phyloP scores from a whole-genome alignment of 2,113 vertebrate genomes.

The Bambusicola thoracicus region DNA sequence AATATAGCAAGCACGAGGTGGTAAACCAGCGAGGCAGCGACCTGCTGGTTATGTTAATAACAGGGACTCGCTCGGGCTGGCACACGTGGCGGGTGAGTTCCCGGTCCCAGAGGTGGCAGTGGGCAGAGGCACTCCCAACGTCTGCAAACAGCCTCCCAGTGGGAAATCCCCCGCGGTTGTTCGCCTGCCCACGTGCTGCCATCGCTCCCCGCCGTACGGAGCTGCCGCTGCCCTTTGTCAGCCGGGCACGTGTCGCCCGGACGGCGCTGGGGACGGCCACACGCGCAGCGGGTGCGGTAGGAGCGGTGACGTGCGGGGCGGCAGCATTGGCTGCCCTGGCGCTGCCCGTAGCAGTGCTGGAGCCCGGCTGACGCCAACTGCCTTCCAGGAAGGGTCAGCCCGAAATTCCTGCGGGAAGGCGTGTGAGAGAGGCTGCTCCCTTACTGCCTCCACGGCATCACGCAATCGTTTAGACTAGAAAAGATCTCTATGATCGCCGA shows the following conservation, averaged over 20 bases:
- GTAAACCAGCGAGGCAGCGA: background rate
- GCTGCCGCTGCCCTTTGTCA: background rate
- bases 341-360: background rate
- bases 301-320: background rate
- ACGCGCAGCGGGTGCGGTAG: background rate
- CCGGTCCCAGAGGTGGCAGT: rapidly evolving
- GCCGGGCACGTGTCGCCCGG: background rate
- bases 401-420: background rate
- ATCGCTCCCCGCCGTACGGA: rapidly evolving
- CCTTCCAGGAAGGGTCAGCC: background rate
- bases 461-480: no score
- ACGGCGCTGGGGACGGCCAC: background rate
- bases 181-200: rapidly evolving
- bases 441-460: no score
- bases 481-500: no score
- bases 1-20: background rate
- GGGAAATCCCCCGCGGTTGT: no score
- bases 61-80: background rate
- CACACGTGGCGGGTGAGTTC: rapidly evolving
- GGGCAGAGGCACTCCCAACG: rapidly evolving
- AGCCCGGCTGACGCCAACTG: background rate
- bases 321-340: background rate
- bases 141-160: background rate
- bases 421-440: background rate
- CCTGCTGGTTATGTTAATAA: rapidly evolving